A percentile compares a stretch with the other conserved stretches of the same genome.
Conservation (phyloP, 1,140 invertebrate genomes). For the Zaprionus kolodkinae region DNA sequence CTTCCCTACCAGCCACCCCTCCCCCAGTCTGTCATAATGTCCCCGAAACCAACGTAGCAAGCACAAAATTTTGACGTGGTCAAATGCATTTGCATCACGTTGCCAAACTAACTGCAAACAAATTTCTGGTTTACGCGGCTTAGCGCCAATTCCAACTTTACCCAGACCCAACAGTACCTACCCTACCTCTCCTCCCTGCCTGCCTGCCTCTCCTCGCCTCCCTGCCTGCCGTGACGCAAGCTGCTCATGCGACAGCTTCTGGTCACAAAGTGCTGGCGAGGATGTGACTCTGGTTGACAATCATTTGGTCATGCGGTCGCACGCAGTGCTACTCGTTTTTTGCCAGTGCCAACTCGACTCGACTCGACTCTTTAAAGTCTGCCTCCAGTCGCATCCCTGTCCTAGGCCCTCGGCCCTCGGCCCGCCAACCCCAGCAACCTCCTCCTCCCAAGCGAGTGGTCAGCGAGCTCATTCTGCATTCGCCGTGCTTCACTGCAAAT, state of each 20-base stretch:
- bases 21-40: conserved; percentile 19
- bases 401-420: neutral
- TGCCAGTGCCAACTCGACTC: neutral
- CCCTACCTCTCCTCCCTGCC: neutral
- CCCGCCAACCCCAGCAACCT: no score
- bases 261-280: conserved; percentile 30
- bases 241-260: conserved; percentile 34
- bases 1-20: neutral
- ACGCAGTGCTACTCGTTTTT: conserved; percentile 5
- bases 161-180: neutral
- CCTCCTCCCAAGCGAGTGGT: neutral
- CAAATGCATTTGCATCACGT: conserved; percentile 69
- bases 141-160: conserved; percentile 19
- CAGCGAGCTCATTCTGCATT: conserved; percentile 7
- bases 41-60: conserved; percentile 13
- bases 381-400: neutral
- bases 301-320: conserved; percentile 32
- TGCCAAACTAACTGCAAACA: conserved; percentile 59
- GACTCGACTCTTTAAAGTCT: neutral
- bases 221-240: neutral
- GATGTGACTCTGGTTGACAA: conserved; percentile 31
- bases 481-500: conserved; percentile 1
- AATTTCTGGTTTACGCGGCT: conserved; percentile 52
- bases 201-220: neutral
- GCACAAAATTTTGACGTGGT: conserved; percentile 59